Conservation (phyloP, 1,140 invertebrate genomes). For the Papilio glaucus region DNA sequence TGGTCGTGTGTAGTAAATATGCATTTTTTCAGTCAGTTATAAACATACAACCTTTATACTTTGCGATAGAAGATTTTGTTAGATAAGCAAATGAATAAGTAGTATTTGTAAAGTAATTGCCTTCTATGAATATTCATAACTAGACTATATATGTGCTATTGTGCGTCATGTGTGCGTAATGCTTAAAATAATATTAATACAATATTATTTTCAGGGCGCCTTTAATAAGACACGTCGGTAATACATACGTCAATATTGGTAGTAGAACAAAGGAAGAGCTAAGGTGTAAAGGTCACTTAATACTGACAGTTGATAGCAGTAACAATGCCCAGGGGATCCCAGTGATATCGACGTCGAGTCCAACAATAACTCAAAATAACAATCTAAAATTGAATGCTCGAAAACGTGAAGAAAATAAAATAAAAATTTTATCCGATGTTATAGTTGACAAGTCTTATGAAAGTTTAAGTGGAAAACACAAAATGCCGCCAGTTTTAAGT, state of each 20-base stretch:
- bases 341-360: neutral
- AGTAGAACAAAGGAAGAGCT: neutral
- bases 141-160: neutral
- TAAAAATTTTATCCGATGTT: constrained; percentile 72
- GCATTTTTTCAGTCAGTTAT: no score
- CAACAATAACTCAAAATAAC: constrained; percentile 26
- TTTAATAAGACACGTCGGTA: constrained; percentile 1
- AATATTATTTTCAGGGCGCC: constrained; percentile 43
- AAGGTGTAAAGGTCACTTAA: constrained; percentile 17
- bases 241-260: constrained; percentile 26
- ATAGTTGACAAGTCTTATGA: constrained; percentile 62
- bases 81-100: no score
- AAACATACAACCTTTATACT: no score
- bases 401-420: constrained; percentile 58
- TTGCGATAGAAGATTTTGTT: no score
- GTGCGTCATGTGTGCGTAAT: constrained; percentile 17
- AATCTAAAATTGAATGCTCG: constrained; percentile 38
- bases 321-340: constrained; percentile 19
- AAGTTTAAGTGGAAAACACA: constrained; percentile 37
- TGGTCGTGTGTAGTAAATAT: no score
- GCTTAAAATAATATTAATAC: no score
- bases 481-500: constrained; percentile 52
- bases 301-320: constrained; percentile 20
- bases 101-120: no score
- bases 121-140: neutral